A percentile compares a stretch with the other conserved stretches of the same genome.
Conservation (phyloP, 2,888 invertebrate genomes). For the Agonopterix heracliana region DNA sequence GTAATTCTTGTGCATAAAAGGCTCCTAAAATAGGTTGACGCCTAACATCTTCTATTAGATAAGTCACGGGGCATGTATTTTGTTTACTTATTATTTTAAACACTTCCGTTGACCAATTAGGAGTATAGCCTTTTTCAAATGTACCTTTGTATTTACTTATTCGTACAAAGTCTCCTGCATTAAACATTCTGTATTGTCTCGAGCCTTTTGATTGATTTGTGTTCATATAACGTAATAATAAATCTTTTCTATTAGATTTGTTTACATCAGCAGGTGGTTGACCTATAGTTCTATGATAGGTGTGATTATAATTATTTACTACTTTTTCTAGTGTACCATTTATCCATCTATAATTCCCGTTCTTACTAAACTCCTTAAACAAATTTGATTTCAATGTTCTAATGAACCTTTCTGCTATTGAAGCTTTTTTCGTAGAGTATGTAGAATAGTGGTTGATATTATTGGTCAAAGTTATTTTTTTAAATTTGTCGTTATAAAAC, state of each 20-base stretch:
- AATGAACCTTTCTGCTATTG: background rate
- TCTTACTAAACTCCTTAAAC: conserved; percentile 4
- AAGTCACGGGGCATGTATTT: background rate
- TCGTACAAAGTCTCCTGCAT: no score
- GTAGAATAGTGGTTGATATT: background rate
- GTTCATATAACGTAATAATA: background rate
- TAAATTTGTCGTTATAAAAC: conserved; percentile 4
- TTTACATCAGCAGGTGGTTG: background rate
- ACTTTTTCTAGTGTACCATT: background rate
- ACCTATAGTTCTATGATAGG: background rate
- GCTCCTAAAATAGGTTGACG: background rate
- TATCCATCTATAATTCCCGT: background rate
- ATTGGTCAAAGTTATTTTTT: background rate
- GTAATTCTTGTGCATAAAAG: conserved; percentile 25
- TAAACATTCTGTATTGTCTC: no score
- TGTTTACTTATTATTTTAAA: conserved; percentile 19
- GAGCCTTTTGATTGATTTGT: conserved; percentile 3
- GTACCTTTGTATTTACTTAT: no score
- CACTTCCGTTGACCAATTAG: conserved; percentile 22
- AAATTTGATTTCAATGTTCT: conserved; percentile 7
- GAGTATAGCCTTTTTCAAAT: no score
- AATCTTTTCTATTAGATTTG: background rate
- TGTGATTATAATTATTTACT: background rate
- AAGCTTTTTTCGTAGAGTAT: background rate
- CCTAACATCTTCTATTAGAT: background rate